These are phyloP conservation scores for Pelecanus crispus DNA, from an alignment of 2,113 vertebrate genomes.

Conservation along the genomic window DNA sequence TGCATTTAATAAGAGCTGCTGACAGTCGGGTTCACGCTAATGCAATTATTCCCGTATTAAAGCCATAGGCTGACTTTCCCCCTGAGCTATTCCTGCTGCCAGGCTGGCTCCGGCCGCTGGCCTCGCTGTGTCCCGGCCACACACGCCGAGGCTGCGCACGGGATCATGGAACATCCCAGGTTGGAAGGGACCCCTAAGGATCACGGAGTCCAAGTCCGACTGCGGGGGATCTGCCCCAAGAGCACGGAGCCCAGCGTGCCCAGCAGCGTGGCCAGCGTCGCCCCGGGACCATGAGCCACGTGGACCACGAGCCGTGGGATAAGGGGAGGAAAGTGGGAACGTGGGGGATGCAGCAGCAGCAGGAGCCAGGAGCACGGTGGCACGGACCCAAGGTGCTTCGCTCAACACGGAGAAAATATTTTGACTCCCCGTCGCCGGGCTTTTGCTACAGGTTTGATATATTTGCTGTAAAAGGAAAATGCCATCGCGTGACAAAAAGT, in stretches of 20 bases:
- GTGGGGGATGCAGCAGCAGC: accelerated
- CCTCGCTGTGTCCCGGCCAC: not conserved
- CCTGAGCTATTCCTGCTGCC: not conserved
- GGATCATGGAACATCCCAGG: accelerated
- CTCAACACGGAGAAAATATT: not conserved
- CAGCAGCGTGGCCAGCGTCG: accelerated
- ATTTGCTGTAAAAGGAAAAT: not conserved
- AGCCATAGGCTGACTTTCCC: not conserved
- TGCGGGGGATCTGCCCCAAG: not conserved
- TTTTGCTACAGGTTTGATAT: not conserved
- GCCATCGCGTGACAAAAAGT: not conserved
- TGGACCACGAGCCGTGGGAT: accelerated
- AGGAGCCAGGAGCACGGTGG: accelerated
- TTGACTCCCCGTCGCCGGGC: not conserved
- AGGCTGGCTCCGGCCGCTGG: not conserved
- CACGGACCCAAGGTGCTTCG: not conserved
- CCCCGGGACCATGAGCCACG: not conserved
- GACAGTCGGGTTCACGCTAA: not conserved
- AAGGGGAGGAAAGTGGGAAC: not conserved
- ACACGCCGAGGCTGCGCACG: not conserved
- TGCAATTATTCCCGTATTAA: not conserved
- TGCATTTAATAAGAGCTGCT: not conserved
- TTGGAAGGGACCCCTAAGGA: not conserved
- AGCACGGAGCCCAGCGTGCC: not conserved
- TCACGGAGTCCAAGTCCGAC: accelerated